Evolutionary conservation across 2,888 invertebrate genomes (phyloP), one percentile per base, ranked within the genome.

Genomic region (Hofmannophila pseudospretella): DNA sequence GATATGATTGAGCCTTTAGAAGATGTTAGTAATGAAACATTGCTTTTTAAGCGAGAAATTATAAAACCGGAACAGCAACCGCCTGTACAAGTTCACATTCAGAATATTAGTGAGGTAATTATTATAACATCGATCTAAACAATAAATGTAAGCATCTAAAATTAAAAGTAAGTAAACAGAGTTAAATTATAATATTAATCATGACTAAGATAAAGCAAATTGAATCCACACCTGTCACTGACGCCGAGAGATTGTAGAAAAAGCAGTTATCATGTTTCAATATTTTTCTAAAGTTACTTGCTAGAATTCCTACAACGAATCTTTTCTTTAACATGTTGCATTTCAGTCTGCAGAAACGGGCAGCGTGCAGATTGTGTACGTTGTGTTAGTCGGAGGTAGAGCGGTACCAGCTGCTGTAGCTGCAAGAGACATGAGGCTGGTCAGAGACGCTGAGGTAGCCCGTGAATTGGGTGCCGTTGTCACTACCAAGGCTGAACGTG

Each of bases 401-500:
- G 94, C 95, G 0, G 93, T 96, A 1, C 89, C 93, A 10, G 95
- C 95, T 0, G 89, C 90, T 1, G 93, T 93, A 1, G 96, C 96
- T 0, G 93, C 95, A 1, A 90, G 91, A 42, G 96, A 95, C 58
- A 95, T 96, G 95, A 88, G 90, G 39, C 81, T 95, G n/a, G 90
- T 96, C 2, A 89, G 92, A 3, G 92, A 94, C 36, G 90, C 90
- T 22, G 95, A 96, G 71, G 94, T 94, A 0, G 90, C 91, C 0
- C 81, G 88, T 13, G 92, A 93, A 47, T 78, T 96, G 34, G 94
- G 94, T 3, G 93, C 92, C 42, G 90, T 92, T 0, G 90, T 95
- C 32, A 89, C 93, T 33, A 93, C 94, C 49, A 95, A 95, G 80
- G 94, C 95, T 40, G 94, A 95, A 88, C 95, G 95, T 95, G 88